Percentiles rank a stretch among this genome's conserved stretches.
Evolutionary conservation across 2,797 vertebrate species (phyloP).

Genomic region (Ceyx erithaca): DNA sequence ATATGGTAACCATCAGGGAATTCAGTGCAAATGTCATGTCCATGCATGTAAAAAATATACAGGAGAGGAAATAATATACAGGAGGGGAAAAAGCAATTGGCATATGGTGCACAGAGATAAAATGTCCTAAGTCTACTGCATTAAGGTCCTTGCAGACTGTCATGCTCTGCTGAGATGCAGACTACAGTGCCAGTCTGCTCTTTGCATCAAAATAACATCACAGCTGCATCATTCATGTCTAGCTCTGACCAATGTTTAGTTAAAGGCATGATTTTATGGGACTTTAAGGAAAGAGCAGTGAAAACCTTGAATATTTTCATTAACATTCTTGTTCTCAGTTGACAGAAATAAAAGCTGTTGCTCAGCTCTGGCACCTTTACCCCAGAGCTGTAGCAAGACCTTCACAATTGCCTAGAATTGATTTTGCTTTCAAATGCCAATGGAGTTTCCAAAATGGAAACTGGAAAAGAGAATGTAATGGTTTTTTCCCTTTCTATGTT

Average conservation of each 20-base stretch:
- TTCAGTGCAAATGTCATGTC: neutral
- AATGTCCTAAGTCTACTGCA: neutral
- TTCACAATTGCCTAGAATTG: neutral
- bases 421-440: neutral
- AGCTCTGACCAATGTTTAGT: neutral
- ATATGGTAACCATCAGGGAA: neutral
- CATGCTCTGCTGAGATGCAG: neutral
- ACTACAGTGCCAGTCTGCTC: neutral
- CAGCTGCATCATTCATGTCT: neutral
- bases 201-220: slow-evolving; percentile 7
- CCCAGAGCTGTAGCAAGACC: neutral
- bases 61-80: neutral
- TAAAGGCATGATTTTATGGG: neutral
- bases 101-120: slow-evolving; percentile 14
- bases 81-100: slow-evolving; percentile 6
- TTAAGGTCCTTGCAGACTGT: neutral
- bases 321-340: neutral
- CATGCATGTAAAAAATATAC: neutral
- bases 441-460: neutral
- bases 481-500: neutral
- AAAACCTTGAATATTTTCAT: neutral
- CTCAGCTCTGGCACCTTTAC: neutral
- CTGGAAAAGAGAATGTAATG: neutral
- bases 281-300: neutral
- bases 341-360: neutral